A percentile compares a stretch with the other conserved stretches of the same genome.
Evolutionary conservation across 2,113 vertebrate genomes (phyloP).

Genomic region (Greenwoodochromis staneri): DNA sequence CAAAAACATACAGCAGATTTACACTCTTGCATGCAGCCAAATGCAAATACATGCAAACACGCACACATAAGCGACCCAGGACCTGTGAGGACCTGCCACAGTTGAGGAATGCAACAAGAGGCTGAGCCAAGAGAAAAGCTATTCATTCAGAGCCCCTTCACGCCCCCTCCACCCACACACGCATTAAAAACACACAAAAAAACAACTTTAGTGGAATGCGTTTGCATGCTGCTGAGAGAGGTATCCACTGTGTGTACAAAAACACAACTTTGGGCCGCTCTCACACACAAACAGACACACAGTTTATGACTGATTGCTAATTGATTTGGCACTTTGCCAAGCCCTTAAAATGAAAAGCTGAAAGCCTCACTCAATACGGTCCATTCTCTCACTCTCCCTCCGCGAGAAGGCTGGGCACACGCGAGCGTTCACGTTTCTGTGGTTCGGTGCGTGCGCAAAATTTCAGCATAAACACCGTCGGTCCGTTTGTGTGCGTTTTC

Average conservation of each 20-base stretch:
- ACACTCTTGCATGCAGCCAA: background rate
- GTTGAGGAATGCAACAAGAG: constrained; percentile 31
- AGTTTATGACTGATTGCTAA: constrained; percentile 19
- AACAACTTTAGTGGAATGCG: background rate
- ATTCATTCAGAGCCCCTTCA: constrained; percentile 4
- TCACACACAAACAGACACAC: background rate
- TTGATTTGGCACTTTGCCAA: constrained; percentile 8
- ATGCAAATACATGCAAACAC: background rate
- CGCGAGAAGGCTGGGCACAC: background rate
- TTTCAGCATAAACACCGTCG: background rate
- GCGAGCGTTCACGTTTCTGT: background rate
- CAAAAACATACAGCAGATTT: background rate
- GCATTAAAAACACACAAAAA: background rate
- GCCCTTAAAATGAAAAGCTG: background rate
- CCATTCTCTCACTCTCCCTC: background rate
- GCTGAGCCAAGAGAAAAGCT: constrained; percentile 14
- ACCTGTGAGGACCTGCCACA: constrained; percentile 20
- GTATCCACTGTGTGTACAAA: background rate
- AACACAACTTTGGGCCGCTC: background rate
- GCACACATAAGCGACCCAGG: background rate
- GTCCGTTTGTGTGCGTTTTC: background rate
- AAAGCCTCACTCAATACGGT: background rate
- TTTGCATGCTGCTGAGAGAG: background rate
- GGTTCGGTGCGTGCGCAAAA: background rate
- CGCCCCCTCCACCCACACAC: background rate